Base-by-base conservation (phyloP, 2,797 vertebrate species). In the Enteromius mattozi region DNA sequence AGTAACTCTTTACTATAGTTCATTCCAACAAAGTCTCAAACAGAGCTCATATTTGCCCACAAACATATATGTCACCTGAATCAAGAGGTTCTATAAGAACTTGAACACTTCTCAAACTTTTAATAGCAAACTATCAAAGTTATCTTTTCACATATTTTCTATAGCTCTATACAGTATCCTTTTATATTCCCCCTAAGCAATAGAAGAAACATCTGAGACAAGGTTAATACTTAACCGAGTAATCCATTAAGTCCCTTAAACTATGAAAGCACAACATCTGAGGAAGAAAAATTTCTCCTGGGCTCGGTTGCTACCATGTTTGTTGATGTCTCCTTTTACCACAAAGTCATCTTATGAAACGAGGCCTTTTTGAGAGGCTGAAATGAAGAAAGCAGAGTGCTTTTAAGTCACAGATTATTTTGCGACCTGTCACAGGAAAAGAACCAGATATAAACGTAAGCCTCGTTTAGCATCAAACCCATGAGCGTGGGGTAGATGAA, bases 351-450 rank as follows among this genome's bases (percentile, higher is more conserved):
- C 49, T 45, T 45, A 45, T 54, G 65, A 56, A 83, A 83, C 37
- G 5, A 45, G 63, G 30, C 17, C 82, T 19, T 42, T 76, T 56
- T 35, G 35, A 82, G n/a, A 83, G 63, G 49, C 24, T 40, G 35
- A 70, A 59, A 68, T 45, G 19, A 83, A 83, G 72, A 69, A 77
- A 70, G 37, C 63, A 17, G 65, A 83, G 35, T 16, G 65, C 82
- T 70, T 70, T 78, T n/a, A 83, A 77, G 72, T 83, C 24, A 45
- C 63, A n/a, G 72, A 83, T 77, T 83, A 83, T 74, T 65, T 80
- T 45, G 54, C 61, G 8, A 81, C 56, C 70, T 24, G 49, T 81
- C 84, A 75, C 70, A 59, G 63, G n/a, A 83, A 70, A 70, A 83
- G 63, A 78, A 78, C 33, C 61, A 83, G 65, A 78, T 85, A 76